phyloP scores from a whole-genome alignment of 2,888 invertebrate species.

The Pardosa pseudoannulata region DNA sequence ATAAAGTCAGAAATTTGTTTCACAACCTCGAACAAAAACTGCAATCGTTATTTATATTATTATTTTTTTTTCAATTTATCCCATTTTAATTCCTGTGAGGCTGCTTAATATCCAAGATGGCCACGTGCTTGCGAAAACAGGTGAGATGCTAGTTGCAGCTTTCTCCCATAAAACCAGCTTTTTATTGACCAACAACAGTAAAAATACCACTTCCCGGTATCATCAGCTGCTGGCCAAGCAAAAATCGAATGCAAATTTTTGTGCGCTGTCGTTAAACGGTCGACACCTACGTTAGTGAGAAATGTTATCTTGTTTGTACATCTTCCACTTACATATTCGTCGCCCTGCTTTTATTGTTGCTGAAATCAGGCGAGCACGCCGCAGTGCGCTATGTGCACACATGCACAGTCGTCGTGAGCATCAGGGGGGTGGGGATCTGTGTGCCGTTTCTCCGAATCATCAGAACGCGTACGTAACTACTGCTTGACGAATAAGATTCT shows the following conservation, averaged over 20 bases:
- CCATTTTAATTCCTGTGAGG: no score
- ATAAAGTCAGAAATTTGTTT: no score
- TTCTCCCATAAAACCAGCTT: not conserved
- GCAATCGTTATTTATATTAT: no score
- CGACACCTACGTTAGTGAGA: constrained; percentile 11
- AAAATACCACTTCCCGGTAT: constrained; percentile 40
- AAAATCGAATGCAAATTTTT: constrained; percentile 62
- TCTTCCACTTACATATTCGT: constrained; percentile 28
- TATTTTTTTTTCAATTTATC: no score
- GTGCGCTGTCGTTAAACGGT: constrained; percentile 30
- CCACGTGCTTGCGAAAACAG: constrained; percentile 20
- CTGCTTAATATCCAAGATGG: no score
- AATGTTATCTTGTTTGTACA: constrained; percentile 66
- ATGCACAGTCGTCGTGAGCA: not conserved
- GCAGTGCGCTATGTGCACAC: not conserved
- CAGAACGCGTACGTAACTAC: no score
- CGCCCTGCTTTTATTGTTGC: constrained; percentile 34
- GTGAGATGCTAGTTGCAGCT: not conserved
- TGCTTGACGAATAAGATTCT: no score
- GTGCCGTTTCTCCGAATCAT: not conserved
- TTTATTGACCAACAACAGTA: constrained; percentile 59
- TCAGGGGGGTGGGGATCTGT: not conserved
- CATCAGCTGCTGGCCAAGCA: constrained; percentile 33
- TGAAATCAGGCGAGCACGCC: not conserved
- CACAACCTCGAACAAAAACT: no score